Evolutionary conservation across 2,888 invertebrate genomes (phyloP).

Genomic region (Chromoteleia sp.): DNA sequence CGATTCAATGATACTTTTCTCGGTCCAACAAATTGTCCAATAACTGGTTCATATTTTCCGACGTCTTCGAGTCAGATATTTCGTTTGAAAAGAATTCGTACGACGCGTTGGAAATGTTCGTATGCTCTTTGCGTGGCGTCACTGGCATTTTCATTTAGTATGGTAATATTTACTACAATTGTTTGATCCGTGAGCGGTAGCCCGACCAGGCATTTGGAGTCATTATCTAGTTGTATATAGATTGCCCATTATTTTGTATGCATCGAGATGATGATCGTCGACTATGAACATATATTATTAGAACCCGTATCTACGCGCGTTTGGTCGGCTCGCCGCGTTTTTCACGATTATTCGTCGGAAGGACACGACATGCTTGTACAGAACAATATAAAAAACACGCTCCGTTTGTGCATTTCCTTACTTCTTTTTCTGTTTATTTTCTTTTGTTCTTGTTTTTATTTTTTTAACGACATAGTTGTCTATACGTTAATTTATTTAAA

Average conservation of each 20-base stretch:
- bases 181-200: conserved; percentile 30
- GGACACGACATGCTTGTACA: conserved; percentile 30
- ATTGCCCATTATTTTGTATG: conserved; percentile 42
- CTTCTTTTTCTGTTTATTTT: no score
- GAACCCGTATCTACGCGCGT: conserved; percentile 1
- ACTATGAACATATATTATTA: conserved; percentile 25
- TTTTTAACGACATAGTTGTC: background rate
- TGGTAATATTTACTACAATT: conserved; percentile 24
- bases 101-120: no score
- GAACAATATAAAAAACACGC: conserved; percentile 20
- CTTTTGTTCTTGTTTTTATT: conserved; percentile 5
- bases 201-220: conserved; percentile 23
- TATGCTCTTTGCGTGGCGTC: no score
- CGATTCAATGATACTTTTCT: no score
- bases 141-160: background rate
- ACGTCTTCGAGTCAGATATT: no score
- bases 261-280: conserved; percentile 27
- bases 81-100: no score
- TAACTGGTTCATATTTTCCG: no score
- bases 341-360: conserved; percentile 11
- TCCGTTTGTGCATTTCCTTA: conserved; percentile 27
- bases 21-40: no score
- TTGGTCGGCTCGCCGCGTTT: conserved; percentile 18
- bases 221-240: conserved; percentile 49
- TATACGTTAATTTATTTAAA: conserved; percentile 14